Evolutionary conservation across 2,113 vertebrate species (phyloP).

Genomic region (Melanostigma gelatinosum): DNA sequence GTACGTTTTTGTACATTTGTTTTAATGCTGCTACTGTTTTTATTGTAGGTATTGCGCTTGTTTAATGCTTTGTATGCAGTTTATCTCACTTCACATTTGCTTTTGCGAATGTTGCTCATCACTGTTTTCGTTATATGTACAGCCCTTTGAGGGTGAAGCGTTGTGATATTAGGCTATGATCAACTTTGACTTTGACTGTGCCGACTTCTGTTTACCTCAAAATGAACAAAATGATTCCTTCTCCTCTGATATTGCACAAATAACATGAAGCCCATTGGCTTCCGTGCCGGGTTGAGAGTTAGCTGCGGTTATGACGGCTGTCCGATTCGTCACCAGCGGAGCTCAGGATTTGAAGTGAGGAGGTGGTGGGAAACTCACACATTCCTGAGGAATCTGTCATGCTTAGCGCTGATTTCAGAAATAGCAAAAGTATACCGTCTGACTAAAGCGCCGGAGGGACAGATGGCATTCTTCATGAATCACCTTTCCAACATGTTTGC

Average conservation of each 20-base stretch:
- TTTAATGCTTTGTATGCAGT: not conserved
- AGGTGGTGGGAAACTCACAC: conserved; percentile 63
- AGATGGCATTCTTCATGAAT: conserved; percentile 71
- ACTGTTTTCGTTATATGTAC: not conserved
- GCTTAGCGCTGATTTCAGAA: conserved; percentile 58
- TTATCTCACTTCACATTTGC: not conserved
- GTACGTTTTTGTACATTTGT: not conserved
- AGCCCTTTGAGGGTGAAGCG: not conserved
- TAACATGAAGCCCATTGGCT: not conserved
- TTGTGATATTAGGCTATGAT: not conserved
- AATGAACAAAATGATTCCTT: conserved; percentile 13
- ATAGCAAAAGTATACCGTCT: conserved; percentile 55
- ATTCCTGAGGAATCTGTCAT: conserved; percentile 60
- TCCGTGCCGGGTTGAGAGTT: not conserved
- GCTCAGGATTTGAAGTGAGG: conserved; percentile 49
- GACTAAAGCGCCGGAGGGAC: conserved; percentile 49
- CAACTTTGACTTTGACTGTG: not conserved
- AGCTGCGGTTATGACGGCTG: conserved; percentile 30
- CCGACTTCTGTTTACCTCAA: not conserved
- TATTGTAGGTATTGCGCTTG: not conserved
- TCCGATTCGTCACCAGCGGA: conserved; percentile 55
- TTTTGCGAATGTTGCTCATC: not conserved
- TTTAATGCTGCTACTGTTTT: not conserved
- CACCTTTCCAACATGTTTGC: conserved; percentile 66
- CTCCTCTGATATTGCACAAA: not conserved